These are phyloP conservation scores for Euphonia xanthogaster DNA, from an alignment of 2,797 vertebrate species.

Conservation along the genomic window DNA sequence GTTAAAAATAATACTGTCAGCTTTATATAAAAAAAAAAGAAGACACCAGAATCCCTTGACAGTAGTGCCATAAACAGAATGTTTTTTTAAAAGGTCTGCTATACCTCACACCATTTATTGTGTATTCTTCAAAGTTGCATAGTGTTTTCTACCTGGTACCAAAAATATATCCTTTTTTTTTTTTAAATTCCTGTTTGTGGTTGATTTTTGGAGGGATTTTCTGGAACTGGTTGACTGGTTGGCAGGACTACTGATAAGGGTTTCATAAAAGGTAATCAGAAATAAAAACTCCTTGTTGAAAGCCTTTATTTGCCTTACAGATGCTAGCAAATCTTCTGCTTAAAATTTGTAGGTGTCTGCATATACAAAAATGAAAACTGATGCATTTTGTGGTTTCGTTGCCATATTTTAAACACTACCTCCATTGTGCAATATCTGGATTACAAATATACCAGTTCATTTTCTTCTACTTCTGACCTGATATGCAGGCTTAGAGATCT, in stretches of 20 bases:
- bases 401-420: not conserved
- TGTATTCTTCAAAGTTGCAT: not conserved
- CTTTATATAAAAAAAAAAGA: not conserved
- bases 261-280: not conserved
- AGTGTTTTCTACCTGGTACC: not conserved
- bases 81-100: not conserved
- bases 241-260: not conserved
- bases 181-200: not conserved
- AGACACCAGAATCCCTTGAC: not conserved
- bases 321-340: not conserved
- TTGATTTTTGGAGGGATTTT: not conserved
- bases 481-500: not conserved
- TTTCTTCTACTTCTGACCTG: not conserved
- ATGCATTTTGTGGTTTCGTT: not conserved
- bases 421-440: not conserved
- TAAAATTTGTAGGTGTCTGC: not conserved
- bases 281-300: not conserved
- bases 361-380: not conserved
- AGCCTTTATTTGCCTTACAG: not conserved
- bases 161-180: not conserved
- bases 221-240: not conserved
- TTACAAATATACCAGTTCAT: not conserved
- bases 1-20: not conserved
- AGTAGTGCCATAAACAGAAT: not conserved
- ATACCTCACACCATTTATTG: not conserved